These are phyloP conservation scores for Polydrusus pterygomalis DNA, from an alignment of 2,888 invertebrate genomes.

Conservation along the genomic window DNA sequence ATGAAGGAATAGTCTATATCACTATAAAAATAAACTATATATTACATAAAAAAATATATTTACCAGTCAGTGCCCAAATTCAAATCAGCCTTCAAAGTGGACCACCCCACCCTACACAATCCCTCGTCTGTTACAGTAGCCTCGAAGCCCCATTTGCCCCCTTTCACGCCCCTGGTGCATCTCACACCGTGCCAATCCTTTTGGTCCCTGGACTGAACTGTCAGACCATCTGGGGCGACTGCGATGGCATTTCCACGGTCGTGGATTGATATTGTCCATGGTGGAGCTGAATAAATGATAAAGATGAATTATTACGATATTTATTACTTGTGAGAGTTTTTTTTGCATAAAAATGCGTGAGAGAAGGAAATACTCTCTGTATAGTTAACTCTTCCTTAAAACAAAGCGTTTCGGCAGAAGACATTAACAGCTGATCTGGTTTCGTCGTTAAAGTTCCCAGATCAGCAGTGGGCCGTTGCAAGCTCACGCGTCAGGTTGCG, in stretches of 20 bases:
- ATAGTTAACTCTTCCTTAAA: too few relatives aligned
- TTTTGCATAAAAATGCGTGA: too few relatives aligned
- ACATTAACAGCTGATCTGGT: too few relatives aligned
- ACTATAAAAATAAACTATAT: too few relatives aligned
- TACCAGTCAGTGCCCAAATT: slow-evolving; percentile 91
- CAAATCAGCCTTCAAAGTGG: slow-evolving; percentile 86
- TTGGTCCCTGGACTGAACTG: slow-evolving; percentile 94
- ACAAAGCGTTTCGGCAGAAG: too few relatives aligned
- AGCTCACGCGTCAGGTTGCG: too few relatives aligned
- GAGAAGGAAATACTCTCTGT: too few relatives aligned
- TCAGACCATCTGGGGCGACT: slow-evolving; percentile 91
- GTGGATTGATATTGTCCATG: slow-evolving; percentile 92
- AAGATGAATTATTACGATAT: neutral
- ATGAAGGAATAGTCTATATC: too few relatives aligned
- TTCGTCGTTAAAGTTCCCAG: too few relatives aligned
- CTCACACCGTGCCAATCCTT: slow-evolving; percentile 97
- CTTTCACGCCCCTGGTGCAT: slow-evolving; percentile 87
- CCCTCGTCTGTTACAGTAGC: slow-evolving; percentile 97
- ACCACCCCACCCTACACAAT: slow-evolving; percentile 97
- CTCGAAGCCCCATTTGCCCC: slow-evolving; percentile 91
- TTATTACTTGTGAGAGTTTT: too few relatives aligned
- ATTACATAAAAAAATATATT: neutral
- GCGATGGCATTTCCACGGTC: slow-evolving; percentile 92
- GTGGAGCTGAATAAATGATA: slow-evolving; percentile 70
- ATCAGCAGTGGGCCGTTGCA: too few relatives aligned